These are phyloP conservation scores for Pristiophorus japonicus DNA, from an alignment of 2,113 vertebrate genomes.

Conservation along the genomic window DNA sequence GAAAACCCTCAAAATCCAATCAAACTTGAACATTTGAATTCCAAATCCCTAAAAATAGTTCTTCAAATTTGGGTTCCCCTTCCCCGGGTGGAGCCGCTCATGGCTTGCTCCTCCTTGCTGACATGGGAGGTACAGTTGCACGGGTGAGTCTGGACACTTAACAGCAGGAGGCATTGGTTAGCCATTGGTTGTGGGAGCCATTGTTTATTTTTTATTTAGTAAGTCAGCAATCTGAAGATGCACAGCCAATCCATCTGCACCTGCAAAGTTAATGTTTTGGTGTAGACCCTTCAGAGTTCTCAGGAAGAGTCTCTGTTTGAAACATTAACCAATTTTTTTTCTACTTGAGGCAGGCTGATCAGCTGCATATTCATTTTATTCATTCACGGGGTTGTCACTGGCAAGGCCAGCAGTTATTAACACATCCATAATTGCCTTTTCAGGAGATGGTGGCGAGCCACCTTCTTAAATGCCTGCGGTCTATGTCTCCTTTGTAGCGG, in stretches of 20 bases:
- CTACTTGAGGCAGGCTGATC: not conserved
- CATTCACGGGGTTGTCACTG: too few species aligned
- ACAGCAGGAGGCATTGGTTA: not conserved
- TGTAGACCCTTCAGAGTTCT: not conserved
- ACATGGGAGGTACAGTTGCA: not conserved
- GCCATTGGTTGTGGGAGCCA: not conserved
- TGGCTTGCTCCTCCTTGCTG: not conserved
- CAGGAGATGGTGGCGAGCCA: too few species aligned
- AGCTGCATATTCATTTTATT: not conserved
- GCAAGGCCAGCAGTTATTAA: too few species aligned
- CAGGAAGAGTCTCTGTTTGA: not conserved
- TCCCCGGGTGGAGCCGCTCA: not conserved
- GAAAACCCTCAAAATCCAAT: not conserved
- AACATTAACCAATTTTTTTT: not conserved
- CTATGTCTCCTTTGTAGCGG: too few species aligned
- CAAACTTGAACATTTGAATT: not conserved
- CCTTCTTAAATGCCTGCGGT: too few species aligned
- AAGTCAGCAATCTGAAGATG: not conserved
- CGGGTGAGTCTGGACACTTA: not conserved
- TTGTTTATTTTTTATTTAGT: not conserved
- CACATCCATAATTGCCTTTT: too few species aligned
- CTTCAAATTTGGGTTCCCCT: not conserved
- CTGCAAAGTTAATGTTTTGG: not conserved
- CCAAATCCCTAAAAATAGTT: not conserved
- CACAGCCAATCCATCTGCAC: not conserved